phyloP scores from a whole-genome alignment of 1,140 invertebrate genomes.

The Leptinotarsa undecemlineata region DNA sequence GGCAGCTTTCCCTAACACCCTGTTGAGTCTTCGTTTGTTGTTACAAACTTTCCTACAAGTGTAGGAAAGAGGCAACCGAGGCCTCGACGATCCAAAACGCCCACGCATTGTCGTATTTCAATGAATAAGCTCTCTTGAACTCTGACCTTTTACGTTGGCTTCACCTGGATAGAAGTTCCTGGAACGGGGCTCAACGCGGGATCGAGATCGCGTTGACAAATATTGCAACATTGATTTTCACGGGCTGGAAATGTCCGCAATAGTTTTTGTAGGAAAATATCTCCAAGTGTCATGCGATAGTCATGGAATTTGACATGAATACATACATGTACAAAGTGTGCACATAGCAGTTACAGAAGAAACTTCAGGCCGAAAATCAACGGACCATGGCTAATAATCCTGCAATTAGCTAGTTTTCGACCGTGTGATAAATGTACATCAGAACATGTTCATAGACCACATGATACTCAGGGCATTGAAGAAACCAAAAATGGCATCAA shows the following conservation, averaged over 20 bases:
- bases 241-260: not conserved
- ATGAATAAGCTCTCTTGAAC: not conserved
- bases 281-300: too few species aligned
- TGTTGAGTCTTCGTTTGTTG: not conserved
- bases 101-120: not conserved
- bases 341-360: too few species aligned
- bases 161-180: not conserved
- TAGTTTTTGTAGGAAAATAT: too few species aligned
- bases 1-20: not conserved
- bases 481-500: too few species aligned
- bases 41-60: not conserved
- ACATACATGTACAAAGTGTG: too few species aligned
- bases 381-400: too few species aligned
- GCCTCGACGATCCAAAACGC: not conserved
- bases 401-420: too few species aligned
- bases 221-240: slow-evolving; percentile 1
- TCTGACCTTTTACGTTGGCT: not conserved
- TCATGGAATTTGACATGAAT: too few species aligned
- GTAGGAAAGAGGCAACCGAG: not conserved
- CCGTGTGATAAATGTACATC: too few species aligned
- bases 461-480: too few species aligned
- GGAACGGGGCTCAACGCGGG: not conserved
- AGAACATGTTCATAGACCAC: too few species aligned
- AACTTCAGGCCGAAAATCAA: too few species aligned
- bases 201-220: not conserved